Evolutionary conservation across 2,797 vertebrate genomes (phyloP).

Genomic region (Enteromius unitaeniatus): DNA sequence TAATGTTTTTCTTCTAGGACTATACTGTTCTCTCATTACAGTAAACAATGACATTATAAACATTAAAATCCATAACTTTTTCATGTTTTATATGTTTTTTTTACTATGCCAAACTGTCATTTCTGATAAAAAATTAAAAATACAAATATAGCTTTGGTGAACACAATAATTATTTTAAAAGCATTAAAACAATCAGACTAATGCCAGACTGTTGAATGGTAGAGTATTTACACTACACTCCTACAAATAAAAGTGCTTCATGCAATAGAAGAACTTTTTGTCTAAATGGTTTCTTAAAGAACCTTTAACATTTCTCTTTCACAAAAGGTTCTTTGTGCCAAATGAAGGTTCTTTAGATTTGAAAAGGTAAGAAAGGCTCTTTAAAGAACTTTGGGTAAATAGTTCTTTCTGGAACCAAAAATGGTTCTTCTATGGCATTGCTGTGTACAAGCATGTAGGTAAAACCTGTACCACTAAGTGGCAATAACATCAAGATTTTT

Average conservation of each 20-base stretch:
- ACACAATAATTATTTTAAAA: neutral
- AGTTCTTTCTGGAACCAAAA: too few relatives aligned
- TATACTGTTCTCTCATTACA: too few relatives aligned
- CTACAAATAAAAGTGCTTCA: too few relatives aligned
- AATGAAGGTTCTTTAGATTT: too few relatives aligned
- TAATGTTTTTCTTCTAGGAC: neutral
- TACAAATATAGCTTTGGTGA: neutral
- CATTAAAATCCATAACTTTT: neutral
- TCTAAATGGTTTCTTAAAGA: too few relatives aligned
- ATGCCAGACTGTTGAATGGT: neutral
- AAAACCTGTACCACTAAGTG: neutral
- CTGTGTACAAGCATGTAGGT: neutral
- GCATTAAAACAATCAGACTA: neutral
- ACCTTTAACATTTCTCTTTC: too few relatives aligned
- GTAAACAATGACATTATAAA: neutral
- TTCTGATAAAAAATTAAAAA: neutral
- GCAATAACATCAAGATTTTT: neutral
- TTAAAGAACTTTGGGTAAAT: too few relatives aligned
- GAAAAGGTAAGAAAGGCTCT: too few relatives aligned
- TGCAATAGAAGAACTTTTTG: too few relatives aligned
- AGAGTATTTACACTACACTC: neutral
- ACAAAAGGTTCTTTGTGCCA: too few relatives aligned
- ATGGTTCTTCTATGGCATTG: too few relatives aligned
- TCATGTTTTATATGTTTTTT: neutral
- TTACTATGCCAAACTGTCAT: neutral